Base-by-base conservation (phyloP, 2,888 invertebrate species). In the Penaeus monodon region DNA sequence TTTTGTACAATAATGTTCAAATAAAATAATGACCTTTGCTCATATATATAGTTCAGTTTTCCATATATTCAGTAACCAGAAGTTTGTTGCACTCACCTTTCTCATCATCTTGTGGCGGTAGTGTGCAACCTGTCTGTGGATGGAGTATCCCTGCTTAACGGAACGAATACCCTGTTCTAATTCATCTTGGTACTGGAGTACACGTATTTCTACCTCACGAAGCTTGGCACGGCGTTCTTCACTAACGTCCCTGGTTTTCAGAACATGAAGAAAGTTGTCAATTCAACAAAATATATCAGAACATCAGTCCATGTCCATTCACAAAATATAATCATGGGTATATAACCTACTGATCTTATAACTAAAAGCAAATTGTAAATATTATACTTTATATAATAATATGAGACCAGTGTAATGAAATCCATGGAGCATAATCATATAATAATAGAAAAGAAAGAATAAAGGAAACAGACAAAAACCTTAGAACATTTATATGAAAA, bases 111-210 rank as follows among this genome's bases (percentile, higher is more conserved):
- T 98, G 91, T 96, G 94, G 64, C 98, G 93, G 93, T 97, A 98
- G 93, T 97, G 96, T 92, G 97, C 96, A 63, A 98, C 96, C 93
- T 98, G 98, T 92, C 96, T 96, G 77, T 94, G 93, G 90, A 97
- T 93, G 17, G 95, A 94, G 94, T 96, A 96, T 12, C 95, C 96
- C 80, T 95, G 92, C 91, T 96, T 95, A 38, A 96, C 92, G 65
- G 94, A 94, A 88, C 96, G 94, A 91, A 95, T 94, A 0, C 98
- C 98, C 4, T 95, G 95, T 93, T 99, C 99, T 91, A 99, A 93
- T 92, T 98, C 98, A 93, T 99, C 99, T 93, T 98, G 97, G 94
- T 98, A 99, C 92, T 97, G 96, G 93, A 99, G 94, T 83, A 97
- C 97, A 93, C 97, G 97, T 91, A 98, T 95, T 93, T 99, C 99